phyloP scores from a whole-genome alignment of 2,113 vertebrate species.

The Psittacara wagleri region DNA sequence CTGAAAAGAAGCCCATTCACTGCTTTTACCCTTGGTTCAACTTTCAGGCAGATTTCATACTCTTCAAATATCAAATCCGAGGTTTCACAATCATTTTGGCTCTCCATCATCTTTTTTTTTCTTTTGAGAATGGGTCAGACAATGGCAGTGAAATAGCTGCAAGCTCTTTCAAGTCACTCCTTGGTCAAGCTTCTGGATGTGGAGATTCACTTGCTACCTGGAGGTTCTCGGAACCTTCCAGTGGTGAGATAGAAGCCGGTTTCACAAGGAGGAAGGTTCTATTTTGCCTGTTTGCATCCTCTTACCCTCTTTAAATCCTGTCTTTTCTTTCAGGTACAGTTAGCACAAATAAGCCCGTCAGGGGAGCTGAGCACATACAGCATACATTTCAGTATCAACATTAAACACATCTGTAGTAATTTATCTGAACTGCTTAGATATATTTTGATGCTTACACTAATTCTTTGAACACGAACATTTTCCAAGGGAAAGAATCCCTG shows the following conservation, averaged over 20 bases:
- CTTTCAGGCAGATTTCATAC: not conserved
- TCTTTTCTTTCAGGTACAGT: not conserved
- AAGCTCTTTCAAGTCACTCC: not conserved
- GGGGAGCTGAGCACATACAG: not conserved
- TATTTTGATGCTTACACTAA: rapidly evolving
- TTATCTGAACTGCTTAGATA: not conserved
- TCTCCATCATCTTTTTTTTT: not conserved
- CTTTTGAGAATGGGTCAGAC: not conserved
- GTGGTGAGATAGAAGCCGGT: not conserved
- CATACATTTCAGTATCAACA: rapidly evolving
- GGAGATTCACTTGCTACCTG: not conserved
- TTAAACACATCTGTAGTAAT: rapidly evolving
- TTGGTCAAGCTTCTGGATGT: not conserved
- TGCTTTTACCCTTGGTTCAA: not conserved
- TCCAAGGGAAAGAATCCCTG: not conserved
- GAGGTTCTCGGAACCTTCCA: not conserved
- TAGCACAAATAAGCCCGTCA: not conserved
- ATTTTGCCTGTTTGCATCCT: not conserved
- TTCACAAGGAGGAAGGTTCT: not conserved
- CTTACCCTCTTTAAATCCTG: not conserved
- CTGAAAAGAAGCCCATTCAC: not conserved
- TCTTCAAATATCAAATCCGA: not conserved
- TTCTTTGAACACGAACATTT: rapidly evolving
- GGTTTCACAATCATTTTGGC: not conserved
- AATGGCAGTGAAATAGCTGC: rapidly evolving